A percentile compares a stretch with the other conserved stretches of the same genome.
phyloP scores from a whole-genome alignment of 64 coral and sea anemone species.

The Orbicella faveolata region DNA sequence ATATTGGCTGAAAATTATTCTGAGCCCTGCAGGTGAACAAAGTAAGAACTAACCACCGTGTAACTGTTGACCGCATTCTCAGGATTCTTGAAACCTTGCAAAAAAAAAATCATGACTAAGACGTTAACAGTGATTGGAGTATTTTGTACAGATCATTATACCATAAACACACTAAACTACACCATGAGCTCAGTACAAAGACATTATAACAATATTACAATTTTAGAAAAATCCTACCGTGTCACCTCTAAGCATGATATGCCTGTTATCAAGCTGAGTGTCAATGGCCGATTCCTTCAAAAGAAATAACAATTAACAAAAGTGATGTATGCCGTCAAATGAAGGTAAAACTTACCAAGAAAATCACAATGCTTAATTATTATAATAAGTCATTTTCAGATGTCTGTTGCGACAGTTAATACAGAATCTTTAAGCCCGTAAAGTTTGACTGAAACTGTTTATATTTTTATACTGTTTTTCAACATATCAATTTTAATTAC shows the following conservation, averaged over 20 bases:
- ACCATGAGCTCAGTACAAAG: background rate
- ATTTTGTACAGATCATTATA: too few species aligned
- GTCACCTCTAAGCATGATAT: constrained; percentile 96
- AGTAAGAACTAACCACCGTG: constrained; percentile 66
- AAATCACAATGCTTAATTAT: too few species aligned
- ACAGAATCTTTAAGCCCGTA: too few species aligned
- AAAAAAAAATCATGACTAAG: background rate
- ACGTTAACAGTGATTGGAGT: background rate
- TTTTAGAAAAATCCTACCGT: constrained; percentile 53
- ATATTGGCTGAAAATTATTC: background rate
- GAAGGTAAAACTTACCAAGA: too few species aligned
- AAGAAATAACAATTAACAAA: background rate
- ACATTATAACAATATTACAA: background rate
- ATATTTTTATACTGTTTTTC: too few species aligned
- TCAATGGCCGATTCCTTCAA: constrained; percentile 92
- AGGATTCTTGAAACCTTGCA: constrained; percentile 85
- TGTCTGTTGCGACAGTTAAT: too few species aligned
- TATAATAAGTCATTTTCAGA: too few species aligned
- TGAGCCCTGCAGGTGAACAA: background rate
- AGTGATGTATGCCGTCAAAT: background rate
- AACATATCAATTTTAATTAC: too few species aligned
- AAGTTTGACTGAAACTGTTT: too few species aligned
- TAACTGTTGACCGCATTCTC: constrained; percentile 83
- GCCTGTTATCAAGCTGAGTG: constrained; percentile 91
- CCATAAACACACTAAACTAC: too few species aligned